These are phyloP conservation scores for Sarcophilus harrisii DNA, from an alignment of 2,797 vertebrate genomes.

Conservation along the genomic window DNA sequence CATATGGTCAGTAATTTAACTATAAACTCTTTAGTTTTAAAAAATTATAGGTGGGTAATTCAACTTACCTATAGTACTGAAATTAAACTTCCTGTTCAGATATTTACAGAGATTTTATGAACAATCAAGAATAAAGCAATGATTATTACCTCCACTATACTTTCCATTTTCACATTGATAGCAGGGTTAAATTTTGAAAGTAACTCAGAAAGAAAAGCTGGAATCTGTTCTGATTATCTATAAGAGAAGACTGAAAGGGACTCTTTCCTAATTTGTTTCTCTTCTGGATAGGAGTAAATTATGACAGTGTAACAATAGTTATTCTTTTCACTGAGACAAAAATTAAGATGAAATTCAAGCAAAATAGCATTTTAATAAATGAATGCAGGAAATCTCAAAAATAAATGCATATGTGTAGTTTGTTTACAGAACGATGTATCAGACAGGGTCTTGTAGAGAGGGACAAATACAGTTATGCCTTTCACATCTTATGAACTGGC, in stretches of 20 bases:
- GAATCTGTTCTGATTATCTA: not conserved
- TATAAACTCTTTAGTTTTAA: not conserved
- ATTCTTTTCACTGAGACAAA: not conserved
- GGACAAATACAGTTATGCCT: not conserved
- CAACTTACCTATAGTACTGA: not conserved
- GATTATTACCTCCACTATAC: not conserved
- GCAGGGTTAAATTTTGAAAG: not conserved
- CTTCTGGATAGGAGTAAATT: not conserved
- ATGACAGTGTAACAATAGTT: not conserved
- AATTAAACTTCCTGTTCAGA: not conserved
- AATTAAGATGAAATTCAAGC: conserved; percentile 14
- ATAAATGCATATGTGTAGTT: not conserved
- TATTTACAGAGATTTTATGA: not conserved
- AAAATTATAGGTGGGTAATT: not conserved
- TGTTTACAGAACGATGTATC: not conserved
- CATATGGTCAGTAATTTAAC: not conserved
- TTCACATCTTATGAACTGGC: not conserved
- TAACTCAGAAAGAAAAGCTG: not conserved
- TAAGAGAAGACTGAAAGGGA: not conserved
- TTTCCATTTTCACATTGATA: not conserved
- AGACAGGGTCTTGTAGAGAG: not conserved
- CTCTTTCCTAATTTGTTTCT: not conserved
- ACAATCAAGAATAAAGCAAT: not conserved
- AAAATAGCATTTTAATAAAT: conserved; percentile 26
- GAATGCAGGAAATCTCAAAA: not conserved